Percentiles rank a stretch among this genome's conserved stretches.
Evolutionary conservation across 2,888 invertebrate genomes (phyloP).

Genomic region (Cheilosia impressa): DNA sequence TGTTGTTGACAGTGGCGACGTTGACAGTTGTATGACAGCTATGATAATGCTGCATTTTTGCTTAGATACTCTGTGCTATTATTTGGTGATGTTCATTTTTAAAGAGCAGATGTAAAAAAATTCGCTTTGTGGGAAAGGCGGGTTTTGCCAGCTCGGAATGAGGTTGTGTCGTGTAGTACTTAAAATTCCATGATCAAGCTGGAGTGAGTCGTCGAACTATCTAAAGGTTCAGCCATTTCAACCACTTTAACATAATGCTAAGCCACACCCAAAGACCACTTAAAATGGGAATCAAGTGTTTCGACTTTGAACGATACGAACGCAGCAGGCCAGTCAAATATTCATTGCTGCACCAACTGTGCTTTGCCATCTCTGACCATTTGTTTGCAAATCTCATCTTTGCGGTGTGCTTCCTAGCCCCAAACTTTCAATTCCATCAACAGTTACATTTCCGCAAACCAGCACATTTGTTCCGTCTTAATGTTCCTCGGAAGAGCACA

Average conservation of each 20-base stretch:
- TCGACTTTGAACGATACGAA: not conserved
- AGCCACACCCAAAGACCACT: no score
- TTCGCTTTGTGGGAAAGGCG: no score
- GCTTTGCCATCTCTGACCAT: constrained; percentile 11
- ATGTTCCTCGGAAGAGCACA: constrained; percentile 40
- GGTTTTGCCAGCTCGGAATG: no score
- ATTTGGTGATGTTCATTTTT: not conserved
- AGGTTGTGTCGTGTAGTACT: no score
- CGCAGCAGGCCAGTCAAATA: constrained; percentile 8
- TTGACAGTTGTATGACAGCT: constrained; percentile 51
- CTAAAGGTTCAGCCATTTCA: no score
- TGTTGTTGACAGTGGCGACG: constrained; percentile 31
- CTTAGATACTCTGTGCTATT: not conserved
- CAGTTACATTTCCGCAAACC: constrained; percentile 33
- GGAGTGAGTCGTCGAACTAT: no score
- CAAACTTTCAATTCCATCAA: constrained; percentile 50
- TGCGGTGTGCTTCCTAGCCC: not conserved
- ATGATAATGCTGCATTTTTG: constrained; percentile 29
- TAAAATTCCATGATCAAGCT: no score
- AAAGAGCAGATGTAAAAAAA: no score
- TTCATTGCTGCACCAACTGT: constrained; percentile 12
- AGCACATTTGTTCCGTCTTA: constrained; percentile 37
- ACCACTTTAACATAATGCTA: no score
- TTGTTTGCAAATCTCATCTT: constrained; percentile 16
- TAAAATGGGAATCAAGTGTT: not conserved